Base-by-base conservation (phyloP, 37 sponge, comb jelly and placozoan species). In the Chondrosia reniformis region DNA sequence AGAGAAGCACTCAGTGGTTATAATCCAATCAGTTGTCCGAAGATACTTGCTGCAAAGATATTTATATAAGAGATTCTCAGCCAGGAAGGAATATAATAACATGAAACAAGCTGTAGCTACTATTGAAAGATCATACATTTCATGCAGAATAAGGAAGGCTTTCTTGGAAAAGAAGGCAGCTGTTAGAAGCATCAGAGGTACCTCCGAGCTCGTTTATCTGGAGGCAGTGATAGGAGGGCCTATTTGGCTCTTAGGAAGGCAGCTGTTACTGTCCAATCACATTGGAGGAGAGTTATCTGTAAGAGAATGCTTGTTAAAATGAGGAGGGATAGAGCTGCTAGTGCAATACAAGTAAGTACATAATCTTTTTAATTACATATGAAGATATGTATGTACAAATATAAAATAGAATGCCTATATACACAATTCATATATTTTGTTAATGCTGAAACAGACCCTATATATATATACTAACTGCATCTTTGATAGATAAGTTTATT, bases 281-380 rank as follows among this genome's bases (percentile, higher is more conserved):
- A 10, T 36, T 65, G 6, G 45, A 63, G 80, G 67, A 12, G 80
- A 61, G 22, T 40, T 33, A n/a, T 24, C 19, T 65, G 80, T n/a
- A n/a, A 46, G 82, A 52, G 74, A 39, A 19, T 74, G 38, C 21
- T 2, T 33, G 59, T 37, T 24, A 28, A 73, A 58, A 81, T 17
- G 28, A 31, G 49, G 46, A 34, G 22, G 46, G 33, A 33, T 36
- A 40, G 31, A 32, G 80, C 80, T 38, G 65, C 80, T 30, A 39
- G 39, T 79, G 32, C 34, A 34, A 79, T 79, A 37, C 80, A 63
- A 40, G 66, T 62, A 24, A 63, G 49, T 28, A 62, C 30, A 46
- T 28, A n/a, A 41, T 73, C 22, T 73, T 44, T 73, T 17, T 3
- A 4, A n/a, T n/a, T n/a, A n/a, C n/a, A n/a, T n/a, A n/a, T n/a